A percentile compares a stretch with the other conserved stretches of the same genome.
phyloP scores from a whole-genome alignment of 2,888 invertebrate genomes.

The Synergus laeviventris region DNA sequence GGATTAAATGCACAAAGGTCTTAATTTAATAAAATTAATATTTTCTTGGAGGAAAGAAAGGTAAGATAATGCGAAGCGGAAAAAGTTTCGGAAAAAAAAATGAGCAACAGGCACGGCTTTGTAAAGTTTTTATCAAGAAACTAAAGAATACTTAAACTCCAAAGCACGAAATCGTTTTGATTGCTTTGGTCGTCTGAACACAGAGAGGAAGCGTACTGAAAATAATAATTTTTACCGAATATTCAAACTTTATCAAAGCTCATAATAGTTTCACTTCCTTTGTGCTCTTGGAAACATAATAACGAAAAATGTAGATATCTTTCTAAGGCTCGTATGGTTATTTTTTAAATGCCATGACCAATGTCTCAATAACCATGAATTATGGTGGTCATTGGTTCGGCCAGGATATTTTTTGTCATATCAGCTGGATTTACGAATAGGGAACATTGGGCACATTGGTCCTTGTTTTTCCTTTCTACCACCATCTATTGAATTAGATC shows the following conservation, averaged over 20 bases:
- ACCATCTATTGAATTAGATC: no score
- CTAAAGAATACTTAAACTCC: neutral
- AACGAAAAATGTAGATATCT: neutral
- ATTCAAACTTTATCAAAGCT: neutral
- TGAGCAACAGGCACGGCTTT: slow-evolving; percentile 2
- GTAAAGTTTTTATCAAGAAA: neutral
- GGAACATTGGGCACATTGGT: no score
- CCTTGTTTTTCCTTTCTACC: no score
- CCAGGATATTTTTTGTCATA: no score
- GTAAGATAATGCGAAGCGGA: neutral
- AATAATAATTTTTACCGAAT: neutral
- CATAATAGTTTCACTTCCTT: neutral
- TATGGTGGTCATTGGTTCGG: no score
- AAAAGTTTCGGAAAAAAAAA: neutral
- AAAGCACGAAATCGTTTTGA: slow-evolving; percentile 1
- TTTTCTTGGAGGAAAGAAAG: neutral
- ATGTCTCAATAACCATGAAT: no score
- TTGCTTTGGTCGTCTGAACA: neutral
- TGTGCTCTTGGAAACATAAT: neutral
- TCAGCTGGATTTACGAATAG: no score
- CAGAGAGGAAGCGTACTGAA: neutral
- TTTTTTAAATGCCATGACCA: no score
- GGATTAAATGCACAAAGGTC: neutral
- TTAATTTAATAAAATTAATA: neutral
- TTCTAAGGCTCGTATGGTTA: no score